Base-by-base conservation (phyloP, 2,797 vertebrate species). In the Chromis chromis region DNA sequence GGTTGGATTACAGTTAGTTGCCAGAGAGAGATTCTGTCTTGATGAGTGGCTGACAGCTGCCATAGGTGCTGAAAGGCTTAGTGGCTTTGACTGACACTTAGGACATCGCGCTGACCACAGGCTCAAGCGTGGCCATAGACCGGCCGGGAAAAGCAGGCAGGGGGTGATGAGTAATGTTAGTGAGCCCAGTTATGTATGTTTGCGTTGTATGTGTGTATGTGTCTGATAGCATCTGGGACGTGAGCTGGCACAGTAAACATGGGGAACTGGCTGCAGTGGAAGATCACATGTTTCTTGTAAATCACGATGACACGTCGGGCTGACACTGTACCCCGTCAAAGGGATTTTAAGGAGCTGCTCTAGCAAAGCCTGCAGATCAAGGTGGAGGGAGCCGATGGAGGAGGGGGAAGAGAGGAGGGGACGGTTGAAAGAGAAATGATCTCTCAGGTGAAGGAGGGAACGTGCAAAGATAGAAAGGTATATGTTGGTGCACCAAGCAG, bases 11-110 rank as follows among this genome's bases (percentile, higher is more conserved):
- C 69, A 76, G 67, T 72, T 53, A 50, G 76, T 59, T 69, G 67
- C 70, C 70, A 40, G 73, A 27, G 52, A 70, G 74, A 63, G 60
- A 82, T 57, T 46, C 53, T 62, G 66, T 73, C 76, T 85, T 81
- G 78, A 91, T 79, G 78, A 83, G 74, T 1, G 9, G 64, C 78
- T 82, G 86, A 87, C 88, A 93, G 88, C 86, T 92, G 88, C 76
- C 66, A 36, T 48, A 67, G 70, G 74, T 76, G 68, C 79, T 81
- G 79, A 88, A 83, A 81, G 88, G 79, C 58, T 57, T 9, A 33
- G 72, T 76, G 73, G 74, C 53, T 84, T 67, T 76, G 74, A 89
- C 60, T 83, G 89, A 84, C 85, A 87, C 70, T 70, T 56, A 49
- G 70, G 76, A 81, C 86, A 79, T 82, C 48, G 12, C 63, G 67